Conservation (phyloP, 2,113 vertebrate species). For the Apodemus sylvaticus region DNA sequence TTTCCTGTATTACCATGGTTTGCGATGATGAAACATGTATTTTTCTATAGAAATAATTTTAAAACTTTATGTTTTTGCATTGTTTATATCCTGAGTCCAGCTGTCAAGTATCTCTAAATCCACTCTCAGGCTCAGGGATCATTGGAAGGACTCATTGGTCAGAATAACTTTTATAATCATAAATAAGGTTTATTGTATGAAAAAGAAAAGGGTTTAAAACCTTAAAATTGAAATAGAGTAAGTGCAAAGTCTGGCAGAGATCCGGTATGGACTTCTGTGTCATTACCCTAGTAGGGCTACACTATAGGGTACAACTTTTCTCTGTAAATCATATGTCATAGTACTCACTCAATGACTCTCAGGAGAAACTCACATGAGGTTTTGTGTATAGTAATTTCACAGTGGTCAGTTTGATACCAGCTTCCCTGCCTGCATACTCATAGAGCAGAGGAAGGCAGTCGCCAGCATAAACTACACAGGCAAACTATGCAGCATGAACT, state of each 20-base stretch:
- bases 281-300: neutral
- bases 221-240: neutral
- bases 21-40: neutral
- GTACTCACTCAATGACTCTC: neutral
- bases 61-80: neutral
- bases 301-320: neutral
- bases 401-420: neutral
- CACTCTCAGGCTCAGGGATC: neutral
- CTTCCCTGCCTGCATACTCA: neutral
- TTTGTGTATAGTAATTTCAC: neutral
- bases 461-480: neutral
- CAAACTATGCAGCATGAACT: neutral
- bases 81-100: neutral
- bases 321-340: neutral
- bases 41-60: neutral
- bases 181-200: neutral
- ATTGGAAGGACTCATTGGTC: neutral
- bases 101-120: neutral
- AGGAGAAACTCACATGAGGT: neutral
- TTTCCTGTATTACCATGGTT: neutral
- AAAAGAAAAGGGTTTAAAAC: neutral
- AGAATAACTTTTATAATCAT: neutral
- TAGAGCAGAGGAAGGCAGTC: neutral
- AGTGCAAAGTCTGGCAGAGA: neutral
- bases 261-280: neutral